Evolutionary conservation across 1,140 invertebrate genomes (phyloP).

Genomic region (Doryteuthis pealeii): DNA sequence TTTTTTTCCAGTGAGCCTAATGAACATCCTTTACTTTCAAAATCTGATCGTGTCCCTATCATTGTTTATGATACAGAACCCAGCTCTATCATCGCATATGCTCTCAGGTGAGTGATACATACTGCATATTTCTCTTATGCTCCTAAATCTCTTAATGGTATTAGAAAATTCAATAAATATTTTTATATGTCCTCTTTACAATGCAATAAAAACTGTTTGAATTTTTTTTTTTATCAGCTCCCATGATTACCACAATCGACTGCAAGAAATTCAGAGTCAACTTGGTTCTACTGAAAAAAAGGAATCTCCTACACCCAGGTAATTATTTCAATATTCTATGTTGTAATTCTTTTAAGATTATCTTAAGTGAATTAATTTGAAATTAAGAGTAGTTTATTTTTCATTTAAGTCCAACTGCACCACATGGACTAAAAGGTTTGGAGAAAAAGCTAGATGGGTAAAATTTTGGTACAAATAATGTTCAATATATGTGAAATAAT

Average conservation of each 20-base stretch:
- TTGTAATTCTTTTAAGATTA: too few species aligned
- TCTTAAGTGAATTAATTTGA: too few species aligned
- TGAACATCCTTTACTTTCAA: conserved; percentile 69
- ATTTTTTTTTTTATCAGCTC: conserved; percentile 40
- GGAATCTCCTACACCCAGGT: conserved; percentile 11
- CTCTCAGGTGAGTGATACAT: conserved; percentile 62
- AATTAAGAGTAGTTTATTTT: too few species aligned
- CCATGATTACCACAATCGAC: conserved; percentile 42
- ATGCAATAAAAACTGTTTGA: too few species aligned
- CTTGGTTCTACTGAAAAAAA: conserved; percentile 21
- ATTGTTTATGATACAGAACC: conserved; percentile 82
- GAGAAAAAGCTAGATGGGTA: too few species aligned
- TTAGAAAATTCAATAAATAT: not conserved
- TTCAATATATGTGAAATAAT: too few species aligned
- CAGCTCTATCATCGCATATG: conserved; percentile 87
- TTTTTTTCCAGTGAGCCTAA: conserved; percentile 56
- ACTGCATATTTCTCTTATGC: not conserved
- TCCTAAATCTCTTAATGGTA: not conserved
- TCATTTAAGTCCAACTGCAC: too few species aligned
- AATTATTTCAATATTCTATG: too few species aligned
- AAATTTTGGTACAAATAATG: too few species aligned
- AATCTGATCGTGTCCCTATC: conserved; percentile 64
- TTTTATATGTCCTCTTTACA: conserved; percentile 14
- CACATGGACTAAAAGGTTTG: too few species aligned
- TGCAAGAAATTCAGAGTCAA: conserved; percentile 42